Base-by-base conservation (phyloP, 1,140 invertebrate genomes). In the Ptiloglossa arizonensis region DNA sequence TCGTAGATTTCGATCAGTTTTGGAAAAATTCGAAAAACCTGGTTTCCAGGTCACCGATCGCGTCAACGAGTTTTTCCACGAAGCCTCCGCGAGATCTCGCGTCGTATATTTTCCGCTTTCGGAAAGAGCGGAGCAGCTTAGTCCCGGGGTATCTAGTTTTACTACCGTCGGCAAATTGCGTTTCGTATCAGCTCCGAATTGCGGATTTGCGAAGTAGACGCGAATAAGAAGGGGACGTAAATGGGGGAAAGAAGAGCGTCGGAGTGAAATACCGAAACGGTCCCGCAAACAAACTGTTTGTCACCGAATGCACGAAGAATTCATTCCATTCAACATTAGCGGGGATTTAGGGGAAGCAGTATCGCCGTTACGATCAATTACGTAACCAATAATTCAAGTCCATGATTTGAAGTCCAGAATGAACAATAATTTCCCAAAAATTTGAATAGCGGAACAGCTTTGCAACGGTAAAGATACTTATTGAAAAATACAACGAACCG, bases 111-210 rank as follows among this genome's bases (percentile, higher is more conserved):
- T 57, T 24, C 68, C 68, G 48, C 48, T 60, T 63, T 64, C 46
- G 41, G 41, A 48, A 50, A 46, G 52, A 76, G 73, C 19, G 22
- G 24, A 27, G 46, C 29, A 70, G 56, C 24, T 17, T 62, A 27
- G 22, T 15, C 22, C 27, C 5, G 15, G 59, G 67, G 6, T 32
- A 78, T 64, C 68, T 48, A 60, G 67, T 63, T 78, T 62, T 44
- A 73, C 59, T 17, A 44, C 52, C 29, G 11, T 9, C 44, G 57
- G 62, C 38, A 78, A 78, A 78, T 78, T 72, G 69, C 76, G 69
- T 78, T 73, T 57, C 48, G 69, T 64, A 78, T 64, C 59, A 72
- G 46, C 48, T 64, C 41, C 27, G 69, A 78, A 73, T 78, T 76
- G 63, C 52, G 73, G 72, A 80, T 80, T 77, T 69, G 63, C 38